Evolutionary conservation across 2,113 vertebrate species (phyloP).

Genomic region (Forbesichthys agassizii): DNA sequence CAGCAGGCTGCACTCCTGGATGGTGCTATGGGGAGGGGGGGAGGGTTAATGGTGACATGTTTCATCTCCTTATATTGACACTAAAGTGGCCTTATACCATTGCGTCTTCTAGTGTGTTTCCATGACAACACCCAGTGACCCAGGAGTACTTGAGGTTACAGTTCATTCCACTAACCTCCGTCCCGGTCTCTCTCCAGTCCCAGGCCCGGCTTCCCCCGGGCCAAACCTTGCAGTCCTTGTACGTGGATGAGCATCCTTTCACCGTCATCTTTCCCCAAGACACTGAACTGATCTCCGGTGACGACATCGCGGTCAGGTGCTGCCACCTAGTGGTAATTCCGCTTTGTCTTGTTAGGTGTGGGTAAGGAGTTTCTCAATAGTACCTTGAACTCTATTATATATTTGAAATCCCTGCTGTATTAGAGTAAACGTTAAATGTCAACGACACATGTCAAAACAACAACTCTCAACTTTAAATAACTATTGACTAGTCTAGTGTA

Average conservation of each 20-base stretch:
- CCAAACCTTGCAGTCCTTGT: conserved; percentile 99
- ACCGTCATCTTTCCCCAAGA: conserved; percentile 96
- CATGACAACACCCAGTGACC: neutral
- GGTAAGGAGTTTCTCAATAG: neutral
- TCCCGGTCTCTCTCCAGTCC: conserved; percentile 97
- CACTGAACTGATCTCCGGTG: conserved; percentile 88
- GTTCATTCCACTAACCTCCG: conserved; percentile 80
- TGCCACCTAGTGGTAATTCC: neutral
- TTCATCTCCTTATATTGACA: too few species aligned
- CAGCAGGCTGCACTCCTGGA: conserved; percentile 92
- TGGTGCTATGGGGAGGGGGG: conserved; percentile 76
- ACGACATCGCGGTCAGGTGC: conserved; percentile 80
- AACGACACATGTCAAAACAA: too few species aligned
- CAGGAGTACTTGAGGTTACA: neutral
- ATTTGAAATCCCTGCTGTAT: too few species aligned
- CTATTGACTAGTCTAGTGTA: too few species aligned
- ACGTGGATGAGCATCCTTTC: conserved; percentile 81
- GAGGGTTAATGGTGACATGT: neutral
- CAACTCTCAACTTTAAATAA: too few species aligned
- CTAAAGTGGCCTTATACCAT: too few species aligned
- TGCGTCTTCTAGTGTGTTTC: too few species aligned
- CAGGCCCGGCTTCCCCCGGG: conserved; percentile 91
- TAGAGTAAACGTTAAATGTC: too few species aligned
- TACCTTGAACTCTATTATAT: too few species aligned
- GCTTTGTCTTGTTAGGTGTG: too few species aligned